Conservation (phyloP, 2,797 vertebrate species). For the Todus mexicanus region DNA sequence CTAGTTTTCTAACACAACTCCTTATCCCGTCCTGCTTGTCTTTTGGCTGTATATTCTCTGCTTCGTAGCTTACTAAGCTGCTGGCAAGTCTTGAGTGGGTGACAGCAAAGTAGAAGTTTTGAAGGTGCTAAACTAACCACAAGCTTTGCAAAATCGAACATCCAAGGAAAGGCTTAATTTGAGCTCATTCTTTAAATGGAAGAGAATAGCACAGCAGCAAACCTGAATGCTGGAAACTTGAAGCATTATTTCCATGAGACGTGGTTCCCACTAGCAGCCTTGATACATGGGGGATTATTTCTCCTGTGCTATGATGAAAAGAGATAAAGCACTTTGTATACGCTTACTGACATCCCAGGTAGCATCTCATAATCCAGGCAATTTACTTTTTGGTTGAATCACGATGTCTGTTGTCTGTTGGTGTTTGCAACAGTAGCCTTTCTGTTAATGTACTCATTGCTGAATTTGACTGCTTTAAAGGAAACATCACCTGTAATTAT, state of each 20-base stretch:
- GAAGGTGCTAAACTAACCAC: background rate
- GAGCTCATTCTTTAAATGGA: background rate
- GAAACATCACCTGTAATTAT: background rate
- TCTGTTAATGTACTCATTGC: background rate
- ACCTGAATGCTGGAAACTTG: background rate
- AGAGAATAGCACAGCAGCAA: background rate
- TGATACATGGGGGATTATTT: background rate
- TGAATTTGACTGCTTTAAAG: background rate
- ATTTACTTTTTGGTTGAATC: background rate
- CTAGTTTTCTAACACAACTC: background rate
- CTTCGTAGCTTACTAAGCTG: background rate
- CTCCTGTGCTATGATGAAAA: background rate
- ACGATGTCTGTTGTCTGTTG: background rate
- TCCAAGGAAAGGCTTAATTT: background rate
- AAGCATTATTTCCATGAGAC: background rate
- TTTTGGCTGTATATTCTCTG: background rate
- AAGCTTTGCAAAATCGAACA: background rate
- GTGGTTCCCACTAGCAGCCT: background rate
- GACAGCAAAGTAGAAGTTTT: background rate
- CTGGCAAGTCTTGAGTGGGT: background rate
- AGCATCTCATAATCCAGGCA: background rate
- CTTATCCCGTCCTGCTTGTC: background rate
- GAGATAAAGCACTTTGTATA: background rate
- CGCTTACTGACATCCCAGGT: background rate
- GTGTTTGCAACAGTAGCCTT: background rate